These are phyloP conservation scores for Opisthograptis luteolata DNA, from an alignment of 2,888 invertebrate genomes.

Conservation along the genomic window DNA sequence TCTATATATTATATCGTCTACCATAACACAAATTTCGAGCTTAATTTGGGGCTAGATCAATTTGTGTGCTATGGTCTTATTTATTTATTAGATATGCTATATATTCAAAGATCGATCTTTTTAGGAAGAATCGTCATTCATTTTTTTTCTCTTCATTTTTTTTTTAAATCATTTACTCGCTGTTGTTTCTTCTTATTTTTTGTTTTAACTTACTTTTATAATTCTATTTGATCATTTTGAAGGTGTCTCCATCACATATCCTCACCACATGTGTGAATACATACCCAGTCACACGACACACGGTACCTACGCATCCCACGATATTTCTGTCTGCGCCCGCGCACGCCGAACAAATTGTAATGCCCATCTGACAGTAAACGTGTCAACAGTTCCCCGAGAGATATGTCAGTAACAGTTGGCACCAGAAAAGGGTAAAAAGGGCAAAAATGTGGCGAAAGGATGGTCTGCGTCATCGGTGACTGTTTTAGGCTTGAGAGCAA, in stretches of 20 bases:
- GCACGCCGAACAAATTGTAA: slow-evolving; percentile 50
- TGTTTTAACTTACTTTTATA: too few relatives aligned
- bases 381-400: slow-evolving; percentile 45
- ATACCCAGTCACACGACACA: slow-evolving; percentile 8
- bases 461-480: slow-evolving; percentile 13
- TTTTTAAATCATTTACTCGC: too few relatives aligned
- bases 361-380: slow-evolving; percentile 42
- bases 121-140: too few relatives aligned
- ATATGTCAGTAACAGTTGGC: slow-evolving; percentile 27
- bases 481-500: slow-evolving; percentile 1
- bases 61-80: too few relatives aligned
- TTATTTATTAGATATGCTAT: too few relatives aligned
- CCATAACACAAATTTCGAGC: too few relatives aligned
- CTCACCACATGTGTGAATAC: slow-evolving; percentile 28
- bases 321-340: slow-evolving; percentile 53
- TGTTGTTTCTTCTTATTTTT: too few relatives aligned
- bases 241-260: neutral
- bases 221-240: too few relatives aligned
- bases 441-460: slow-evolving; percentile 4
- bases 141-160: too few relatives aligned
- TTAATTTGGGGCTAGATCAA: too few relatives aligned
- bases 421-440: slow-evolving; percentile 16
- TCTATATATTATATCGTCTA: too few relatives aligned
- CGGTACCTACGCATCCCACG: slow-evolving; percentile 46
- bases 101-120: too few relatives aligned